Evolutionary conservation across 2,888 invertebrate genomes (phyloP).

Genomic region (Acrocera orbiculus): DNA sequence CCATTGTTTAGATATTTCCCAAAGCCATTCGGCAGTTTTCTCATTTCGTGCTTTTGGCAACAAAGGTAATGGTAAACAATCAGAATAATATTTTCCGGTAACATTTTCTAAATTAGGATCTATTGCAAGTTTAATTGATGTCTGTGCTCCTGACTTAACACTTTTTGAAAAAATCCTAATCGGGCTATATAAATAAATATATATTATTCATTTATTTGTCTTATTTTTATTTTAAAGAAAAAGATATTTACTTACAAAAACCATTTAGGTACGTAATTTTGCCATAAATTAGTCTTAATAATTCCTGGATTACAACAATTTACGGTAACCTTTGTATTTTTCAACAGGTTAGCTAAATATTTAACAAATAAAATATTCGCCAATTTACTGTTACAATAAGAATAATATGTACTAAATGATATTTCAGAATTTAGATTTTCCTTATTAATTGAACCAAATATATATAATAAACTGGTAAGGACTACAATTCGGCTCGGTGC

Average conservation of each 20-base stretch:
- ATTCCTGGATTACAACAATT: slow-evolving; percentile 59
- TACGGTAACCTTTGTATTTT: slow-evolving; percentile 42
- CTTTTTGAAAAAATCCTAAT: no score
- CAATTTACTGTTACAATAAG: slow-evolving; percentile 61
- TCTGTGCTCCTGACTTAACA: slow-evolving; percentile 28
- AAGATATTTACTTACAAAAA: slow-evolving; percentile 11
- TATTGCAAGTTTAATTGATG: slow-evolving; percentile 22
- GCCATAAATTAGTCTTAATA: slow-evolving; percentile 56
- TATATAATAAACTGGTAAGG: slow-evolving; percentile 53
- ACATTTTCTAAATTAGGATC: slow-evolving; percentile 24
- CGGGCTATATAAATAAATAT: not conserved
- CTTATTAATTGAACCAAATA: slow-evolving; percentile 44
- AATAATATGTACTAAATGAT: slow-evolving; percentile 43
- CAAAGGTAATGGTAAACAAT: slow-evolving; percentile 32
- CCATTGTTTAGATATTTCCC: no score
- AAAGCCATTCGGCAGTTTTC: slow-evolving; percentile 39
- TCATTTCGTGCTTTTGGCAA: slow-evolving; percentile 36
- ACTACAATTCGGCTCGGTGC: slow-evolving; percentile 59
- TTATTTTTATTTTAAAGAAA: no score
- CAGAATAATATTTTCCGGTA: slow-evolving; percentile 34
- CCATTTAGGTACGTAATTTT: slow-evolving; percentile 36
- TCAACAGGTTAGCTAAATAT: slow-evolving; percentile 44
- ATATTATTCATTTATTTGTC: not conserved
- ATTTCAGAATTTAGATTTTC: slow-evolving; percentile 55
- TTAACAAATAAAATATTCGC: slow-evolving; percentile 59